These are phyloP conservation scores for Steinernema hermaphroditum DNA, from an alignment of 2,888 invertebrate species.

Conservation along the genomic window DNA sequence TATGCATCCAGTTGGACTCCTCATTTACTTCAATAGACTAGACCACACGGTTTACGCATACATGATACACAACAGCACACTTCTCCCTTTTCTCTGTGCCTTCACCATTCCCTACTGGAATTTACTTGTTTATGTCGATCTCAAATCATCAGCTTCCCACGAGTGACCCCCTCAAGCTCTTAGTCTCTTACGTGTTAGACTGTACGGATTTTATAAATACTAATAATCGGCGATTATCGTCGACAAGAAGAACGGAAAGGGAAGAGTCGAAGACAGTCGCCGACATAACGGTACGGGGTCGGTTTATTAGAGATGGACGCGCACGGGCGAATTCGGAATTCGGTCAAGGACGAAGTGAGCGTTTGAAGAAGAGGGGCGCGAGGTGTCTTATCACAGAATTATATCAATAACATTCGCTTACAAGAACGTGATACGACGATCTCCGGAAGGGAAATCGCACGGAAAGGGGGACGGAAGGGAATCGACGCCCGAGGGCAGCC, in stretches of 20 bases:
- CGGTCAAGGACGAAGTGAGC: slow-evolving; percentile 24
- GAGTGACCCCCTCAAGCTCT: neutral
- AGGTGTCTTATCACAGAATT: slow-evolving; percentile 19
- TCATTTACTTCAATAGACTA: slow-evolving; percentile 24
- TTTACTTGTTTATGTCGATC: slow-evolving; percentile 37
- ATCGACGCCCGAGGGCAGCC: neutral
- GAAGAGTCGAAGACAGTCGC: neutral
- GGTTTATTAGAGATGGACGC: slow-evolving; percentile 23
- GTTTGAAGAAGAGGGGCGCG: slow-evolving; percentile 1
- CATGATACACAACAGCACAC: slow-evolving; percentile 24
- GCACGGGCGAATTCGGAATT: slow-evolving; percentile 22
- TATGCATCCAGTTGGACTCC: slow-evolving; percentile 26
- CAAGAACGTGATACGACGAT: neutral
- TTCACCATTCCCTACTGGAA: slow-evolving; percentile 49
- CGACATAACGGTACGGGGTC: slow-evolving; percentile 26
- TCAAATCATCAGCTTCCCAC: neutral
- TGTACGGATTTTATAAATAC: neutral
- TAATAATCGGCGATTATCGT: neutral
- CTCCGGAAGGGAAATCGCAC: neutral
- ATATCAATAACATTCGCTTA: slow-evolving; percentile 30
- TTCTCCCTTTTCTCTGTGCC: slow-evolving; percentile 41
- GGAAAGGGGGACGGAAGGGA: neutral
- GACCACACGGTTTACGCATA: slow-evolving; percentile 4
- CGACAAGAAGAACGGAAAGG: slow-evolving; percentile 14
- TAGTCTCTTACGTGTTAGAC: neutral